Base-by-base conservation (phyloP, 2,113 vertebrate species). In the Corythoichthys haematopterus region DNA sequence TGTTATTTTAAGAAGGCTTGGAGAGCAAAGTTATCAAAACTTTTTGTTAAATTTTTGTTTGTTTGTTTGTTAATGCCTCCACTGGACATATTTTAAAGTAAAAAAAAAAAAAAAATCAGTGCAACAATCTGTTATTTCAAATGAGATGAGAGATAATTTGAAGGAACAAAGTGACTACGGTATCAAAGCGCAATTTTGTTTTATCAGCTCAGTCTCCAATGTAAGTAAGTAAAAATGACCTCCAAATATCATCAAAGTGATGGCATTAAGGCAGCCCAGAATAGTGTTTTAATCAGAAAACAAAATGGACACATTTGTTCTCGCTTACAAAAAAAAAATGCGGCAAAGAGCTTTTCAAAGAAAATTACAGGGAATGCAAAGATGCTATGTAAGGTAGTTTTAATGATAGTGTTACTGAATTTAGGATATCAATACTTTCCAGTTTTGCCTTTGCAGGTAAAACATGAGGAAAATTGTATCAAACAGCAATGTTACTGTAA, bases 321-420 rank as follows among this genome's bases (percentile, higher is more conserved):
- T 8, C 4, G 52, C 15, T 11, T 28, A 28, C 20, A 28, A 4
- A 46, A 65, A 69, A 48, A 46, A 20, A 47, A 14, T 61, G 60
- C 38, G 20, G 20, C 28, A 20, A 58, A 63, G 43, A 50, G 52
- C 36, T 5, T 1, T 35, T 38, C 2, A 58, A 20, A 68, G 58
- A 64, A 59, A 64, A 72, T 74, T 2, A 65, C 35, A 62, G 57
- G 7, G 60, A 38, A 61, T 51, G 38, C 36, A 50, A 40, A 38
- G 52, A 74, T 15, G 40, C 60, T 68, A 56, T 58, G 57, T 45
- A 60, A 72, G 68, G 6, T 58, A 74, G 52, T 64, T 63, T 56
- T 62, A 61, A 77, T n/a, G 48, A 35, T 66, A 69, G 53, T 55
- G 33, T 51, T 66, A 28, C 37, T 65, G 47, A 40, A 68, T 60